Conservation (phyloP, 2,888 invertebrate genomes). For the Ornithoptera alexandrae region DNA sequence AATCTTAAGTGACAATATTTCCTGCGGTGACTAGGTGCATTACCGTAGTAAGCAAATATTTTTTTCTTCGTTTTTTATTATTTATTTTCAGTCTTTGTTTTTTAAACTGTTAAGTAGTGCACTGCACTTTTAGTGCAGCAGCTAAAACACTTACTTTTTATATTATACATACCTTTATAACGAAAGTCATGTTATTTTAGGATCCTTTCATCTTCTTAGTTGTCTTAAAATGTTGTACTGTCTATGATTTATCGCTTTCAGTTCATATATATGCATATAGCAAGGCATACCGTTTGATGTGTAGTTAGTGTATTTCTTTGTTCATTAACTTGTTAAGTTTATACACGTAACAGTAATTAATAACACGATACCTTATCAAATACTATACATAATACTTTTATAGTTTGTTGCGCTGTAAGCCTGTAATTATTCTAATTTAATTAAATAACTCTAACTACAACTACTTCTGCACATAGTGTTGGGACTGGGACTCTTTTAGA, state of each 20-base stretch:
- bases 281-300: too few species aligned
- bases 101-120: too few species aligned
- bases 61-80: neutral
- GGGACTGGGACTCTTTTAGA: neutral
- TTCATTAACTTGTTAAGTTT: constrained; percentile 5
- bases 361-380: constrained; percentile 6
- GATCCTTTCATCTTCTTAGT: too few species aligned
- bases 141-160: too few species aligned
- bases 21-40: neutral
- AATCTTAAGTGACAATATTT: neutral
- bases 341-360: constrained; percentile 18
- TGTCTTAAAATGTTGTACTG: too few species aligned
- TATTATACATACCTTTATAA: too few species aligned
- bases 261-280: too few species aligned
- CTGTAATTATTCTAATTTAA: constrained; percentile 3
- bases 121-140: too few species aligned
- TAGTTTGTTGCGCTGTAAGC: neutral
- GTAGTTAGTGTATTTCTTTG: too few species aligned
- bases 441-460: constrained; percentile 17
- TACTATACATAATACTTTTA: constrained; percentile 7
- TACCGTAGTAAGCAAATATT: neutral
- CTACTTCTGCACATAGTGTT: neutral
- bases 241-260: too few species aligned
- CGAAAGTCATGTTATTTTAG: too few species aligned
- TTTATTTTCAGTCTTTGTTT: too few species aligned